A percentile compares a stretch with the other conserved stretches of the same genome.
Conservation (phyloP, 2,797 vertebrate genomes). For the Molossus alvarezi region DNA sequence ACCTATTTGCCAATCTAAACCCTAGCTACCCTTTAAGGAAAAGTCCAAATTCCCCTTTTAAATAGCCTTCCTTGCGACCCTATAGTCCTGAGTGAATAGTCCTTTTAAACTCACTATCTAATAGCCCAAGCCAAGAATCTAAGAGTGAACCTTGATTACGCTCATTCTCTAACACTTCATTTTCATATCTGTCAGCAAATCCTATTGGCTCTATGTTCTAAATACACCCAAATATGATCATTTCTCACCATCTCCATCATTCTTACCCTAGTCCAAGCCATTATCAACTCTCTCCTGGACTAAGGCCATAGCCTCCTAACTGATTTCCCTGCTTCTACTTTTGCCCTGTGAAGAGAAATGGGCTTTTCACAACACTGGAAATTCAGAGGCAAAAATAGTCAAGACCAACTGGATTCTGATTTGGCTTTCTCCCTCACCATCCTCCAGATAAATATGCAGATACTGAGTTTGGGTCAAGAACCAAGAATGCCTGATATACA, state of each 20-base stretch:
- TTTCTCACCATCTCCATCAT: neutral
- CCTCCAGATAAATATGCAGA: neutral
- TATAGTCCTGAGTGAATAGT: neutral
- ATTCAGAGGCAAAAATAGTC: neutral
- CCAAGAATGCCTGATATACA: neutral
- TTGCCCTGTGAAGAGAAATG: neutral
- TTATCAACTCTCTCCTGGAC: neutral
- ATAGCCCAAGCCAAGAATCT: neutral
- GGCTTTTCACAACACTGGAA: neutral
- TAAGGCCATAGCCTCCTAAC: neutral
- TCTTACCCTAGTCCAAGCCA: neutral
- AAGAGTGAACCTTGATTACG: neutral
- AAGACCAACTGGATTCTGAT: neutral
- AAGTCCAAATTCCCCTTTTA: slow-evolving; percentile 15
- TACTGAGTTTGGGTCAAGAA: neutral
- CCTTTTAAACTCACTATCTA: neutral
- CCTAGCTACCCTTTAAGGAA: neutral
- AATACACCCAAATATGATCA: neutral
- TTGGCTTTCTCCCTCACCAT: neutral
- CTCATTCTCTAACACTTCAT: neutral
- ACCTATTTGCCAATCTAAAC: neutral
- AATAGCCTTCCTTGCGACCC: neutral
- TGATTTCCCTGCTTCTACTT: neutral
- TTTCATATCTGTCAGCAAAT: slow-evolving; percentile 8
- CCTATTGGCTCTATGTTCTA: neutral